These are phyloP conservation scores for Pithys albifrons DNA, from an alignment of 2,113 vertebrate species.

Conservation along the genomic window DNA sequence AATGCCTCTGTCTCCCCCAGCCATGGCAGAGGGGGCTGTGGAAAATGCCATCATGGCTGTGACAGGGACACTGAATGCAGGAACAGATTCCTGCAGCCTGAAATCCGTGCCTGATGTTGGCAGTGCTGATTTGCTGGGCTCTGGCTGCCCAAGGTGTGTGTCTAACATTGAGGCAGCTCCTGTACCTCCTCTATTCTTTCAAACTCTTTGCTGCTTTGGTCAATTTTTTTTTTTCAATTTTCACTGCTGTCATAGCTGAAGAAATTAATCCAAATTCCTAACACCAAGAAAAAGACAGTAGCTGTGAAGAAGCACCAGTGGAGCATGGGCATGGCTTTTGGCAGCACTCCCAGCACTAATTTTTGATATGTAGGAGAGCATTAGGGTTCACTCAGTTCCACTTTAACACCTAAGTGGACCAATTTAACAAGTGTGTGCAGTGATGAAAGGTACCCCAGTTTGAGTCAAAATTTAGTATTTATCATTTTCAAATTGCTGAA, in stretches of 20 bases:
- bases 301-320: background rate
- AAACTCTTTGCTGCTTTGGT: background rate
- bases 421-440: background rate
- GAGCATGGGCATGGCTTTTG: background rate
- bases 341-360: background rate
- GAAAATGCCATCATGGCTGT: background rate
- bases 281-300: background rate
- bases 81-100: background rate
- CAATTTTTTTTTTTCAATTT: background rate
- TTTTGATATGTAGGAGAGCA: background rate
- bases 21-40: accelerated
- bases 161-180: background rate
- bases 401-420: background rate
- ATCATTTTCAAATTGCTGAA: background rate
- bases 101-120: background rate
- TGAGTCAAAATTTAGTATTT: background rate
- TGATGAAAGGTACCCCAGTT: background rate
- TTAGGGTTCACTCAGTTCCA: background rate
- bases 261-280: background rate
- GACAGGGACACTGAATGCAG: background rate
- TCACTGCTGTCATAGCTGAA: background rate
- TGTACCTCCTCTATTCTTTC: background rate
- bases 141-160: background rate
- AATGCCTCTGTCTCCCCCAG: background rate
- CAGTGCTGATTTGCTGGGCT: background rate